Conservation (phyloP, 2,888 invertebrate species). For the Sturmia bella region DNA sequence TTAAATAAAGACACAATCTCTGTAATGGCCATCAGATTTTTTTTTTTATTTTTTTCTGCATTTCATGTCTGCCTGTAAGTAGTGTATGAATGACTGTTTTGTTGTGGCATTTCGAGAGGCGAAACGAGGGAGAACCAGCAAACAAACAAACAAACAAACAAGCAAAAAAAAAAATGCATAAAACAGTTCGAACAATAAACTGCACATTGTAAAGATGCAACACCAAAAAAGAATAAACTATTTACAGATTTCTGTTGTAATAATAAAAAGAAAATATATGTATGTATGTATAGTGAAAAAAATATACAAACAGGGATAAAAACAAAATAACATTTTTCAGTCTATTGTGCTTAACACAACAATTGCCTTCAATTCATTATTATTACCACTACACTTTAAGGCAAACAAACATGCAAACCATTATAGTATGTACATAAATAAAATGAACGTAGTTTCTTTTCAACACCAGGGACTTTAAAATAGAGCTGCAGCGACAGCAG, state of each 20-base stretch:
- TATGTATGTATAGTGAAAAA: slow-evolving; percentile 21
- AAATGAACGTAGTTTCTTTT: not conserved
- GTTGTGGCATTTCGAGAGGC: not conserved
- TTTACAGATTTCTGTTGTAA: slow-evolving; percentile 21
- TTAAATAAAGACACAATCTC: slow-evolving; percentile 57
- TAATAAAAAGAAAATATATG: slow-evolving; percentile 15
- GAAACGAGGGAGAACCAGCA: too few relatives aligned
- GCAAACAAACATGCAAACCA: slow-evolving; percentile 3
- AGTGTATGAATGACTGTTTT: slow-evolving; percentile 17
- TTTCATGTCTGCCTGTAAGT: slow-evolving; percentile 44
- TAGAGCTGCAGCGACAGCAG: not conserved
- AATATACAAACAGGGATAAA: slow-evolving; percentile 19
- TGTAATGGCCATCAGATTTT: slow-evolving; percentile 65
- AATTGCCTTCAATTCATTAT: slow-evolving; percentile 68
- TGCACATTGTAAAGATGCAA: slow-evolving; percentile 57
- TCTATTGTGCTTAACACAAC: slow-evolving; percentile 58
- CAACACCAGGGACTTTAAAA: not conserved
- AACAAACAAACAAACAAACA: too few relatives aligned
- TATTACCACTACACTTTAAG: slow-evolving; percentile 61
- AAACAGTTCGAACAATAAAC: slow-evolving; percentile 53
- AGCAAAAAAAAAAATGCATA: not conserved
- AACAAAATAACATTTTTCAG: slow-evolving; percentile 45
- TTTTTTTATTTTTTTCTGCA: not conserved
- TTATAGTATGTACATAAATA: not conserved
- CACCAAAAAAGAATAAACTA: slow-evolving; percentile 15